phyloP scores from a whole-genome alignment of 2,797 vertebrate genomes.

The Siniperca obscura region DNA sequence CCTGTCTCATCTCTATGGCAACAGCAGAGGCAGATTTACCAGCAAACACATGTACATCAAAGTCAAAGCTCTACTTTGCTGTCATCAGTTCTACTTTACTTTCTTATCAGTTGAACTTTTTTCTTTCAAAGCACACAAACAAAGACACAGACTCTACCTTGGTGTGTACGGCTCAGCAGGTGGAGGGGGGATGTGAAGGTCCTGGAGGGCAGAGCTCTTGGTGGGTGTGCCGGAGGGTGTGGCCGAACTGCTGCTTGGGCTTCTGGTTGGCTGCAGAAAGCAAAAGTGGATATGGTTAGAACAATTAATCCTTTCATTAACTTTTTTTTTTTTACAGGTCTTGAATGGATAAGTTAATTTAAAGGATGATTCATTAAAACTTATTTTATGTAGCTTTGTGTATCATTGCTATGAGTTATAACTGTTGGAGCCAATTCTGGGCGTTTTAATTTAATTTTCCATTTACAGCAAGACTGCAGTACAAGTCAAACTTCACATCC shows the following conservation, averaged over 20 bases:
- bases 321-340: not conserved
- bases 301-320: not conserved
- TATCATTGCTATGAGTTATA: not conserved
- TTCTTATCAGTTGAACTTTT: not conserved
- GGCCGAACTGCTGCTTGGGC: conserved; percentile 94
- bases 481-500: not conserved
- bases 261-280: conserved; percentile 93
- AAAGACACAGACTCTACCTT: conserved; percentile 82
- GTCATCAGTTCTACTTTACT: conserved; percentile 3
- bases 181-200: conserved; percentile 97
- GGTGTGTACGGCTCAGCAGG: conserved; percentile 95
- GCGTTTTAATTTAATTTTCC: no score
- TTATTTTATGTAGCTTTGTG: not conserved
- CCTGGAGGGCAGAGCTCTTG: conserved; percentile 96
- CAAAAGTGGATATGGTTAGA: not conserved
- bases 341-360: not conserved
- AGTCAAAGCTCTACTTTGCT: conserved; percentile 15
- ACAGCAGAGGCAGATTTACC: conserved; percentile 56
- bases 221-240: conserved; percentile 96
- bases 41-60: conserved; percentile 28
- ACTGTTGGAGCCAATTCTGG: not conserved
- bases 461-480: not conserved
- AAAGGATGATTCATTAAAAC: not conserved
- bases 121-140: not conserved
- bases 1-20: conserved; percentile 93